phyloP scores from a whole-genome alignment of 2,113 vertebrate species.

The Barbus barbus region DNA sequence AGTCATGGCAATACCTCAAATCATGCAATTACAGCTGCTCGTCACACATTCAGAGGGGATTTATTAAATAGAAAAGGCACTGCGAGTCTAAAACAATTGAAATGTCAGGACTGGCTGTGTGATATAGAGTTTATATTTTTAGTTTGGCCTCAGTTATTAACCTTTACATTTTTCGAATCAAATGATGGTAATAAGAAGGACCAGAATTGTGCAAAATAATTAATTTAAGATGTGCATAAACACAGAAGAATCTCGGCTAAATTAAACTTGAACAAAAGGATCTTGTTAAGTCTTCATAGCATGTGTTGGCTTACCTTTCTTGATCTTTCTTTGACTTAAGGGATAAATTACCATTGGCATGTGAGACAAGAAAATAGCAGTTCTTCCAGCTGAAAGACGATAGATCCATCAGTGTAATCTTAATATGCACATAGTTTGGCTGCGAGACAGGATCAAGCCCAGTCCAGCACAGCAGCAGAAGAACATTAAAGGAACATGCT shows the following conservation, averaged over 20 bases:
- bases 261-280: neutral
- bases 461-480: neutral
- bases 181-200: neutral
- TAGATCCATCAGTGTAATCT: constrained; percentile 13
- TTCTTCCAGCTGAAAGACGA: neutral
- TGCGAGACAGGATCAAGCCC: neutral
- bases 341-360: neutral
- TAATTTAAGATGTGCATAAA: neutral
- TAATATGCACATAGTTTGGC: neutral
- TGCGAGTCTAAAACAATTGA: neutral
- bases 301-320: neutral
- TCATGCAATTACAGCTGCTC: neutral
- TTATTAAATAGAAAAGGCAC: neutral
- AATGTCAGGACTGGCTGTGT: neutral
- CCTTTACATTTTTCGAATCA: neutral
- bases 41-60: neutral
- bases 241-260: neutral
- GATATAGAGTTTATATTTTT: neutral
- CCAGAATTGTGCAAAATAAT: neutral
- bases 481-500: neutral
- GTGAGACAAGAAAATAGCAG: neutral
- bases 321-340: constrained; percentile 5
- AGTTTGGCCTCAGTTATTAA: neutral
- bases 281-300: no score
- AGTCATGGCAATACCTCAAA: neutral